Evolutionary conservation across 2,113 vertebrate genomes (phyloP), one percentile per base, ranked within the genome.

Genomic region (Cryptoleucopteryx plumbea): DNA sequence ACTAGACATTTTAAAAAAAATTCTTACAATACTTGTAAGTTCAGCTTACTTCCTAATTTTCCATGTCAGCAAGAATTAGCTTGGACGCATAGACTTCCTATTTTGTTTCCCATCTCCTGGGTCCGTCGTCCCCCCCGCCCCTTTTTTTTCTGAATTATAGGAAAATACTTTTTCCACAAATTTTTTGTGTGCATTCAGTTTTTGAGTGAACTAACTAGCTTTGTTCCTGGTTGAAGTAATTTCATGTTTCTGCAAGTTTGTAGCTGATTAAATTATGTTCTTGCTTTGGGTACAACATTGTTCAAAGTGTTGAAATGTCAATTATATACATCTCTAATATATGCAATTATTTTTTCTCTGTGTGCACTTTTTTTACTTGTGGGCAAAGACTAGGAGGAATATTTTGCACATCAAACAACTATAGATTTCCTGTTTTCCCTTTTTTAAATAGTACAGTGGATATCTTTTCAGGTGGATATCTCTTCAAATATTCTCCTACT

Each of bases 51-150:
- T 67, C 26, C 50, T 52, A 23, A 19, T 67, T 75, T 67, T 52
- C 82, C 19, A 3, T 61, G 74, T 53, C 34, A 25, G 45, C 27
- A 61, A 40, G 36, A 82, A n/a, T 66, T 58, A 50, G 6, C 21
- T 58, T 66, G 78, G 42, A 68, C 13, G 61, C 4, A 13, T 8
- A 53, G 34, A 40, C 18, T 13, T 53, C 16, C 45, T 40, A 13
- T 18, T 61, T 53, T 45, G 27, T 63, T 72, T 80, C 29, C 29
- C 3, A 1, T 40, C 18, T 63, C 48, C 29, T 55, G 11, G 6
- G 7, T 10, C 11, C n/a, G n/a, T n/a, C n/a, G n/a, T n/a, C n/a
- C n/a, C n/a, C n/a, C 23, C 13, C 23, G 20, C 3, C 4, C 9
- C 13, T 13, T 1, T 47, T 65, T 53, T 48, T n/a, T 13, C 34